Conservation (phyloP, 2,888 invertebrate species). For the Reticulitermes lucifugus region DNA sequence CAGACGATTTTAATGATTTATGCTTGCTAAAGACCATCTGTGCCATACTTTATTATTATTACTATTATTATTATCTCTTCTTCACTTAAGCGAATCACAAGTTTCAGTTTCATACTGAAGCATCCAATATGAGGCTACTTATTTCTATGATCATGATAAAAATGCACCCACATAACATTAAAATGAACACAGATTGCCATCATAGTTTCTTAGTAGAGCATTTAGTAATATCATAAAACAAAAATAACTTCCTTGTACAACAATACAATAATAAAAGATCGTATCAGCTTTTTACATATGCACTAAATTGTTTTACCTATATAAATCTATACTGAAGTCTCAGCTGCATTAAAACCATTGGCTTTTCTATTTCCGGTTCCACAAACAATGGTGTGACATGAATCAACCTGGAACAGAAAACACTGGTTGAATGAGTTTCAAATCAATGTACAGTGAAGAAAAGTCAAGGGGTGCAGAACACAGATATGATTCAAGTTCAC, state of each 20-base stretch:
- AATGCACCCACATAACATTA: not conserved
- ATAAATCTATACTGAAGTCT: slow-evolving; percentile 48
- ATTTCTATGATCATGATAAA: not conserved
- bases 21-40: not conserved
- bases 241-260: not conserved
- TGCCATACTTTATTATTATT: not conserved
- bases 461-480: no score
- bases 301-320: not conserved
- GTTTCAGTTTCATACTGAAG: not conserved
- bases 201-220: not conserved
- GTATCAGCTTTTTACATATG: not conserved
- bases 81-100: not conserved
- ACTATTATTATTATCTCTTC: no score
- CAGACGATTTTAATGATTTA: not conserved
- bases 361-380: slow-evolving; percentile 40
- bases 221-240: slow-evolving; percentile 7
- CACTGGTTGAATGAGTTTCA: not conserved
- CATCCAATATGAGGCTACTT: not conserved
- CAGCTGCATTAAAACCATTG: slow-evolving; percentile 47
- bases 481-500: no score
- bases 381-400: slow-evolving; percentile 45
- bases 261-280: not conserved
- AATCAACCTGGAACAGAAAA: slow-evolving; percentile 49
- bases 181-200: slow-evolving; percentile 1
- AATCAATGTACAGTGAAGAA: not conserved